Evolutionary conservation across 2,888 invertebrate genomes (phyloP).

Genomic region (Sthenelais limicola): DNA sequence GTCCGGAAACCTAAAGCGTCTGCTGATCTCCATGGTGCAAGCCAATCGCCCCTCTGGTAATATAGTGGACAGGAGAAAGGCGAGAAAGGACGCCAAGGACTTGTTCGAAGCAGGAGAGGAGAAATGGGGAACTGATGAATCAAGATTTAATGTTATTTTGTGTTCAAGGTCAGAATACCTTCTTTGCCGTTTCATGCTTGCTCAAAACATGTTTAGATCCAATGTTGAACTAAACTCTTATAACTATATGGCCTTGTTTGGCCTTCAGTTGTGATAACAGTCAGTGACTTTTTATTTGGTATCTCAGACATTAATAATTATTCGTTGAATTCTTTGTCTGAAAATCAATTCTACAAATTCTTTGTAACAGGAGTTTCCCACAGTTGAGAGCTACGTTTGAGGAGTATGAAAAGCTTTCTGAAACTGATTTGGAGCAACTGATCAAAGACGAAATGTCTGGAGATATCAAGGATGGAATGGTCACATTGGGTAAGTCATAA

Average conservation of each 20-base stretch:
- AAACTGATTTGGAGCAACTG: constrained; percentile 73
- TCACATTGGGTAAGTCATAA: constrained; percentile 66
- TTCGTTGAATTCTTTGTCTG: not conserved
- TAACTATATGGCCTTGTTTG: too few relatives aligned
- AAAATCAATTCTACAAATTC: not conserved
- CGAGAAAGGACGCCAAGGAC: constrained; percentile 55
- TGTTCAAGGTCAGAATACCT: constrained; percentile 55
- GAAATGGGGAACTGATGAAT: constrained; percentile 72
- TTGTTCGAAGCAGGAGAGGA: constrained; percentile 69
- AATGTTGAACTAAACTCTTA: too few relatives aligned
- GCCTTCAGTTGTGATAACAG: too few relatives aligned
- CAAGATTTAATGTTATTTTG: constrained; percentile 70
- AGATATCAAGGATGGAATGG: constrained; percentile 68
- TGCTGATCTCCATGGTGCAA: constrained; percentile 59
- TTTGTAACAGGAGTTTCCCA: constrained; percentile 75
- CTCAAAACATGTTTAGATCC: too few relatives aligned
- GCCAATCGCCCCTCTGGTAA: constrained; percentile 63
- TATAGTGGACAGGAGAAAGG: constrained; percentile 50
- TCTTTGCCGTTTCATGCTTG: too few relatives aligned
- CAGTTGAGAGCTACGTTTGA: constrained; percentile 82
- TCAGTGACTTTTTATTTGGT: too few relatives aligned
- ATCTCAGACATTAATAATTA: too few relatives aligned
- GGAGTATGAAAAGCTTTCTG: constrained; percentile 88
- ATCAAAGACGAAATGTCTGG: constrained; percentile 72
- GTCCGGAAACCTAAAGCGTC: constrained; percentile 57